These are phyloP conservation scores for Coreius guichenoti DNA, from an alignment of 2,797 vertebrate genomes.

Conservation along the genomic window DNA sequence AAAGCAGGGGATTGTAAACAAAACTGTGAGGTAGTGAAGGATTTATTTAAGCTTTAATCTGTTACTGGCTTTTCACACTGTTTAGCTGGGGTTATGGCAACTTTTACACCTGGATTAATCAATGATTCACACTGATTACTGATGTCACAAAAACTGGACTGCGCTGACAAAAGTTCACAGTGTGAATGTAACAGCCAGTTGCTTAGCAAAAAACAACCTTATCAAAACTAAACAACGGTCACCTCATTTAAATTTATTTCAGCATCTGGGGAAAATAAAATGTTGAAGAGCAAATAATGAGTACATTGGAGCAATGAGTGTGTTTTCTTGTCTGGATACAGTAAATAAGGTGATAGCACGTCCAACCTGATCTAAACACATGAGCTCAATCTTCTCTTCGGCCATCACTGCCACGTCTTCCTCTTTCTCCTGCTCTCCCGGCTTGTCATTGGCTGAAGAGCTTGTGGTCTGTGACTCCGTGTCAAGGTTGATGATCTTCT, in stretches of 20 bases:
- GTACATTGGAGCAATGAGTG: neutral
- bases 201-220: neutral
- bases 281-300: neutral
- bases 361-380: constrained; percentile 97
- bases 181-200: neutral
- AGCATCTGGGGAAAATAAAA: neutral
- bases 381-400: constrained; percentile 97
- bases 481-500: constrained; percentile 99
- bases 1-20: neutral
- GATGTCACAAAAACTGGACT: neutral
- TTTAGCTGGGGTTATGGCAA: neutral
- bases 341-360: neutral
- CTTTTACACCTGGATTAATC: constrained; percentile 15
- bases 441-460: constrained; percentile 97
- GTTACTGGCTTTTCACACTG: neutral
- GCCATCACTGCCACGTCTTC: constrained; percentile 96
- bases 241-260: neutral
- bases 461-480: constrained; percentile 98
- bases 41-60: neutral
- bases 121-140: neutral
- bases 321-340: neutral
- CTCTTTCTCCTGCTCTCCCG: constrained; percentile 96
- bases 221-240: neutral
- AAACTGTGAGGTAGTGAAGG: neutral
- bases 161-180: neutral